Evolutionary conservation across 2,113 vertebrate species (phyloP).

Genomic region (Petrocephalus zakoni): DNA sequence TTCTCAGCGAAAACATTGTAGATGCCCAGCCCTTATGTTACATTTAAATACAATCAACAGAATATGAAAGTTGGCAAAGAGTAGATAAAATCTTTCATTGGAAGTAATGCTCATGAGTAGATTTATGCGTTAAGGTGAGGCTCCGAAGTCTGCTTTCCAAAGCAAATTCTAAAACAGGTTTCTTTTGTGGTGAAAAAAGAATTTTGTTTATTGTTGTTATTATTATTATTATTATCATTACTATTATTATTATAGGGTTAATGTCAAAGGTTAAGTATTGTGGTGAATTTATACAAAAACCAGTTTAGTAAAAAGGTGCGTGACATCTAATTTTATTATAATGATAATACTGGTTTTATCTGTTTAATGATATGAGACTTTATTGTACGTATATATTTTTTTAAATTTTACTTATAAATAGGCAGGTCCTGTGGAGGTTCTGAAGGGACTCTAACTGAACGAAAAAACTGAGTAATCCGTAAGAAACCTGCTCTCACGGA

Average conservation of each 20-base stretch:
- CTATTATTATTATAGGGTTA: constrained; percentile 38
- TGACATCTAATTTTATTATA: constrained; percentile 38
- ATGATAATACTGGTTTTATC: constrained; percentile 28
- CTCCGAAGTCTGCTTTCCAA: background rate
- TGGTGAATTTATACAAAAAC: constrained; percentile 19
- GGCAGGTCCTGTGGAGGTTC: background rate
- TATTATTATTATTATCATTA: constrained; percentile 35
- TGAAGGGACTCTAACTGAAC: background rate
- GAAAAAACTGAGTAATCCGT: background rate
- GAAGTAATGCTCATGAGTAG: background rate
- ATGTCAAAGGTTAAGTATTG: constrained; percentile 35
- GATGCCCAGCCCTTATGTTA: background rate
- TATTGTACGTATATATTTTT: constrained; percentile 21
- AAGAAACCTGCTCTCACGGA: background rate
- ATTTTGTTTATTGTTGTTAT: constrained; percentile 34
- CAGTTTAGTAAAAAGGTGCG: constrained; percentile 33
- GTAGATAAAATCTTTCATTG: background rate
- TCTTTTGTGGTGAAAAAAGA: background rate
- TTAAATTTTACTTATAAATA: background rate
- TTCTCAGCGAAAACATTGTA: background rate
- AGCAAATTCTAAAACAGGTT: constrained; percentile 8
- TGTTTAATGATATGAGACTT: constrained; percentile 40
- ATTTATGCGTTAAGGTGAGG: constrained; percentile 7
- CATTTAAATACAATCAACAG: background rate
- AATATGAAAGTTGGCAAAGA: background rate